These are phyloP conservation scores for Scytalopus superciliaris DNA, from an alignment of 2,113 vertebrate genomes.

Conservation along the genomic window DNA sequence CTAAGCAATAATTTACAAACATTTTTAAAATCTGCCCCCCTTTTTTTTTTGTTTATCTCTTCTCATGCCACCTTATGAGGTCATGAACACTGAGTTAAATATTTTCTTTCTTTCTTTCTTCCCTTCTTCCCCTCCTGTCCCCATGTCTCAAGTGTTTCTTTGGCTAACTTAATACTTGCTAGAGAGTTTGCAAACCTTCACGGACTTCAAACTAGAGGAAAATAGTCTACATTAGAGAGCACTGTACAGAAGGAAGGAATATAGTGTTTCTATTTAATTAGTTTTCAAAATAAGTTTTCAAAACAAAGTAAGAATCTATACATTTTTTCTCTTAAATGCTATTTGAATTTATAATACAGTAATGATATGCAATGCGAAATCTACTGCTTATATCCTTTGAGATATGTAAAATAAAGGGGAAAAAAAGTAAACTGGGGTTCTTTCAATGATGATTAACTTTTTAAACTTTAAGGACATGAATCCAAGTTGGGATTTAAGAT, in stretches of 20 bases:
- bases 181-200: not conserved
- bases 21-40: accelerated
- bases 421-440: not conserved
- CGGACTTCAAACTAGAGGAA: not conserved
- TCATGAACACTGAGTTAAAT: not conserved
- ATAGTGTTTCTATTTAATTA: not conserved
- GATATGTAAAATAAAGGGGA: not conserved
- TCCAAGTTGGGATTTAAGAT: not conserved
- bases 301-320: not conserved
- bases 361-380: not conserved
- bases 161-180: not conserved
- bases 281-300: not conserved
- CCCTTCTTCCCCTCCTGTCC: no score
- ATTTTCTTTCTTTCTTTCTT: not conserved
- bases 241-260: not conserved
- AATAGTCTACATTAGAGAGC: not conserved
- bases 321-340: not conserved
- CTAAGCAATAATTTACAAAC: not conserved
- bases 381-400: not conserved
- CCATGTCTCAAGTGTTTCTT: not conserved
- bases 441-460: not conserved
- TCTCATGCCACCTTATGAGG: not conserved
- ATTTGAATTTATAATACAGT: not conserved
- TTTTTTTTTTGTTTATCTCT: not conserved
- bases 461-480: not conserved